Base-by-base conservation (phyloP, 2,113 vertebrate species). In the Lipophrys pholis region DNA sequence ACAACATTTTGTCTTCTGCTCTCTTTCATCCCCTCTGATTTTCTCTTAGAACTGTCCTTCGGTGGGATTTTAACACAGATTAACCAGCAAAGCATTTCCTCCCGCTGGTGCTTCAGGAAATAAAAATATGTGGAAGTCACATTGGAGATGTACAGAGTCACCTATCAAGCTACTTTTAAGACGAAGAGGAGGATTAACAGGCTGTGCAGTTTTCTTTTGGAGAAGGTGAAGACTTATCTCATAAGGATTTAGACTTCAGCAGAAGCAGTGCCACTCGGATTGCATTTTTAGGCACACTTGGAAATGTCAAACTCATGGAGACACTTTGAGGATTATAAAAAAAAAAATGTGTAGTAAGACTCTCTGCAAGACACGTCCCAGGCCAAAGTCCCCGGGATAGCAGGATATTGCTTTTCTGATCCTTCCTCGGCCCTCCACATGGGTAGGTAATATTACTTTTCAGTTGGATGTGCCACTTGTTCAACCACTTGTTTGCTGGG, bases 241-340 rank as follows among this genome's bases (percentile, higher is more conserved):
- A 21, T 8, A 50, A 72, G 89, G 91, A 91, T 86, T 91, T 82
- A 84, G 81, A 89, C 81, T 67, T 69, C 73, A 84, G 65, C 75
- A 74, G 59, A 76, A 83, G 69, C 76, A 70, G 59, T 70, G 53
- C 86, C 79, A 53, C 48, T 82, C 55, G 42, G 83, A 80, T 81
- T 79, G 76, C 50, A 2, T 86, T 84, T 30, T 81, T 38, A 78
- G 69, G 69, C 81, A 83, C 77, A 75, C 80, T 81, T 85, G 88
- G 84, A 90, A 87, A 83, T 68, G 56, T 62, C 49, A 81, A 89
- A 68, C 68, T 87, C 75, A 56, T 57, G 78, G 69, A 90, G 71
- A 77, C 73, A 84, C 42, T 84, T 85, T 80, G 69, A 73, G 89
- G 88, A 90, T 90, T 91, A 89, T 80, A 83, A 80, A 81, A 59